Conservation (phyloP, 30 jellyfish, hydroid and myxozoan genomes). For the Chironex yamaguchii region DNA sequence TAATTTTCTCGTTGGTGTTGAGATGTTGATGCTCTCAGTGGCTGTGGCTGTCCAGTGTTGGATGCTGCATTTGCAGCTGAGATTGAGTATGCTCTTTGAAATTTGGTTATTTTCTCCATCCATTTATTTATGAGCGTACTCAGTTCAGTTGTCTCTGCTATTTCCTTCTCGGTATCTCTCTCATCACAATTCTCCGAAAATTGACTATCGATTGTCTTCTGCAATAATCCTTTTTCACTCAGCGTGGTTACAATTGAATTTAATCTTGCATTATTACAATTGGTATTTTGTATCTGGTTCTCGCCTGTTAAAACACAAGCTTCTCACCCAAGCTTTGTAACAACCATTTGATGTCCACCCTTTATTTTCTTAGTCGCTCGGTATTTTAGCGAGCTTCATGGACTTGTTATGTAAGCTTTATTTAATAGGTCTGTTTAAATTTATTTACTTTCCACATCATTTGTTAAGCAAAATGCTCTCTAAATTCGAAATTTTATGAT, state of each 20-base stretch:
- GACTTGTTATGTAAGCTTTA: too few relatives aligned
- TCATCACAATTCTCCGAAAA: conserved; percentile 8
- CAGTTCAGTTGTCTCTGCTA: conserved; percentile 18
- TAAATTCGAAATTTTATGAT: too few relatives aligned
- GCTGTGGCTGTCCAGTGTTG: too few relatives aligned
- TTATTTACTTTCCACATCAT: too few relatives aligned
- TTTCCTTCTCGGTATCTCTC: conserved; percentile 40
- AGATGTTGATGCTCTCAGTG: too few relatives aligned
- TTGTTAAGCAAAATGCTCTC: too few relatives aligned
- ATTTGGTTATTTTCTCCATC: background rate
- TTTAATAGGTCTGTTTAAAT: too few relatives aligned
- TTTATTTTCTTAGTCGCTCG: too few relatives aligned
- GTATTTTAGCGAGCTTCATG: too few relatives aligned
- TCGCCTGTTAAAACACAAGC: background rate
- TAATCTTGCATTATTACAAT: conserved; percentile 14
- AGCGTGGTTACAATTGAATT: background rate
- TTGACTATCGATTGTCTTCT: conserved; percentile 12
- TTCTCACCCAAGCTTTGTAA: conserved; percentile 27
- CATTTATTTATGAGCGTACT: background rate
- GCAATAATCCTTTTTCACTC: background rate
- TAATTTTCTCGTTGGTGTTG: too few relatives aligned
- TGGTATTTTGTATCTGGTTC: background rate
- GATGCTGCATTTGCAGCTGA: too few relatives aligned
- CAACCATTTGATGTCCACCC: conserved; percentile 47
- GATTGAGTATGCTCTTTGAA: background rate